Conservation (phyloP, 2,797 vertebrate genomes). For the Acipenser ruthenus region DNA sequence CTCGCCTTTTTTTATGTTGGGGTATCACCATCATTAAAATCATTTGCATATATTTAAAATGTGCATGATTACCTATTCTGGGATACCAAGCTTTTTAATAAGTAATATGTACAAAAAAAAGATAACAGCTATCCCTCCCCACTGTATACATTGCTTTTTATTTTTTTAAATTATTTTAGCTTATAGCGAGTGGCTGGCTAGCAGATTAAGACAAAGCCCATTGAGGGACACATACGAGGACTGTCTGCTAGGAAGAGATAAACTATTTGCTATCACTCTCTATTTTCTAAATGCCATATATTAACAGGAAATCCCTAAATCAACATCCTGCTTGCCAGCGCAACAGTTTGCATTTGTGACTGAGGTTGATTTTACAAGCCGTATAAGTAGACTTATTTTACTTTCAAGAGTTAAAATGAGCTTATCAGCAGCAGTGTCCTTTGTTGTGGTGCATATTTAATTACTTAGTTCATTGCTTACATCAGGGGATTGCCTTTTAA, state of each 20-base stretch:
- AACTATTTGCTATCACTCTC: conserved; percentile 33
- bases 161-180: conserved; percentile 10
- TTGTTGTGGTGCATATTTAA: background rate
- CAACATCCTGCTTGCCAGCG: conserved; percentile 7
- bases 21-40: too few species aligned
- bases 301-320: conserved; percentile 43
- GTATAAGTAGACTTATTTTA: background rate
- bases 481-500: too few species aligned
- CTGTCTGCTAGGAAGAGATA: conserved; percentile 35
- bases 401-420: conserved; percentile 26
- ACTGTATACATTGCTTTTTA: too few species aligned
- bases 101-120: too few species aligned
- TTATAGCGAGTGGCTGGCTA: conserved; percentile 36
- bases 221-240: conserved; percentile 30
- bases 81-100: too few species aligned
- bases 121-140: too few species aligned
- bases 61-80: too few species aligned
- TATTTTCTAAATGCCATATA: conserved; percentile 29
- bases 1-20: too few species aligned
- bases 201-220: conserved; percentile 48
- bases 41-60: too few species aligned
- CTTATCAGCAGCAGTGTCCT: background rate
- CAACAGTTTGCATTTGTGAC: conserved; percentile 39
- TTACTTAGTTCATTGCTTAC: too few species aligned
- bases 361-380: conserved; percentile 31